phyloP scores from a whole-genome alignment of 2,113 vertebrate genomes.

The Odocoileus hemionus region DNA sequence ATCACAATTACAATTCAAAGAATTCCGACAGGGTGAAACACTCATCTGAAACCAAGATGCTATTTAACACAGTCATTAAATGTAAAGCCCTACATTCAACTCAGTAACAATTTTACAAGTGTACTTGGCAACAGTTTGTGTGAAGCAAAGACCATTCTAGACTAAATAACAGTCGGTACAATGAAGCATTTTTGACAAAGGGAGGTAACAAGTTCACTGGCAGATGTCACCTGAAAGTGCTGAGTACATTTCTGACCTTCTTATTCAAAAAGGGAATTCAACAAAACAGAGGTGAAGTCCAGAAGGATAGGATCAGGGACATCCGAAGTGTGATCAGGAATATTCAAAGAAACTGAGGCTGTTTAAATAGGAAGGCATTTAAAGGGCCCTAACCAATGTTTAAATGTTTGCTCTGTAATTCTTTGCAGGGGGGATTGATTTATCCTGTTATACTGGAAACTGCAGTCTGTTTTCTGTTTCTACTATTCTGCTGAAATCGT shows the following conservation, averaged over 20 bases:
- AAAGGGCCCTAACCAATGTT: neutral
- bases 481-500: neutral
- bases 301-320: neutral
- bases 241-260: neutral
- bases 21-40: neutral
- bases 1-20: neutral
- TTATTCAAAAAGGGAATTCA: neutral
- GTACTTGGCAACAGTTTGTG: neutral
- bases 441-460: neutral
- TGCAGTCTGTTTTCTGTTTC: neutral
- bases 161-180: neutral
- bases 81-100: neutral
- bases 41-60: neutral
- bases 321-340: neutral
- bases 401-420: neutral
- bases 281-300: neutral
- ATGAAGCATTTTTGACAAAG: neutral
- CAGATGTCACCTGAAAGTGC: neutral
- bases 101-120: neutral
- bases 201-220: neutral
- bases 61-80: neutral
- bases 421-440: neutral
- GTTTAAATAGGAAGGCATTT: neutral
- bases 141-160: neutral
- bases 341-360: neutral